Percentiles rank a stretch among this genome's conserved stretches.
Evolutionary conservation across 2,797 vertebrate species (phyloP).

Genomic region (Limosa lapponica): DNA sequence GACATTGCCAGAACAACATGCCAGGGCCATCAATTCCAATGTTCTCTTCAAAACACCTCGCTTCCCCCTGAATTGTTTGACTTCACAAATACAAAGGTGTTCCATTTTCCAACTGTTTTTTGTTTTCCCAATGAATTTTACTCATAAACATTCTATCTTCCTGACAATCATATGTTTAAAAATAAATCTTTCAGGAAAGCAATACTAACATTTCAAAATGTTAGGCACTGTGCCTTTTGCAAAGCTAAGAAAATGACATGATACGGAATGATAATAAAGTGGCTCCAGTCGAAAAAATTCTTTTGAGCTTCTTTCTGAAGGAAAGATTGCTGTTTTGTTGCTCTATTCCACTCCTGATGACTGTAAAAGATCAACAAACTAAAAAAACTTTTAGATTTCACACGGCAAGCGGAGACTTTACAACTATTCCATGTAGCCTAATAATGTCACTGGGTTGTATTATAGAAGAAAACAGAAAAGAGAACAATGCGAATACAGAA

Average conservation of each 20-base stretch:
- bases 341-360: constrained; percentile 7
- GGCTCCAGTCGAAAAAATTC: neutral
- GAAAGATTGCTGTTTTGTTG: constrained; percentile 7
- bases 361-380: constrained; percentile 32
- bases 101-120: constrained; percentile 45
- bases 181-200: constrained; percentile 39
- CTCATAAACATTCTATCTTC: constrained; percentile 33
- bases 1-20: constrained; percentile 48
- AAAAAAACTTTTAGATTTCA: constrained; percentile 12
- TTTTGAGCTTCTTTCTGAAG: constrained; percentile 50
- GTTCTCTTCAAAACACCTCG: constrained; percentile 38
- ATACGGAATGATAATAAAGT: constrained; percentile 44
- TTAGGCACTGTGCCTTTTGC: constrained; percentile 28
- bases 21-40: constrained; percentile 49
- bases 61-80: constrained; percentile 10
- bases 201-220: constrained; percentile 50
- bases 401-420: neutral
- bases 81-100: constrained; percentile 49
- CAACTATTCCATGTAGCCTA: constrained; percentile 35
- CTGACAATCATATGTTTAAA: constrained; percentile 51
- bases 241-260: constrained; percentile 44
- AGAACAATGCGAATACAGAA: constrained; percentile 7
- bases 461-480: constrained; percentile 4
- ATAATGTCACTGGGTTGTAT: constrained; percentile 50
- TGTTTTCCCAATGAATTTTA: constrained; percentile 43